Conservation (phyloP, 2,888 invertebrate species). For the Andrena dorsata region DNA sequence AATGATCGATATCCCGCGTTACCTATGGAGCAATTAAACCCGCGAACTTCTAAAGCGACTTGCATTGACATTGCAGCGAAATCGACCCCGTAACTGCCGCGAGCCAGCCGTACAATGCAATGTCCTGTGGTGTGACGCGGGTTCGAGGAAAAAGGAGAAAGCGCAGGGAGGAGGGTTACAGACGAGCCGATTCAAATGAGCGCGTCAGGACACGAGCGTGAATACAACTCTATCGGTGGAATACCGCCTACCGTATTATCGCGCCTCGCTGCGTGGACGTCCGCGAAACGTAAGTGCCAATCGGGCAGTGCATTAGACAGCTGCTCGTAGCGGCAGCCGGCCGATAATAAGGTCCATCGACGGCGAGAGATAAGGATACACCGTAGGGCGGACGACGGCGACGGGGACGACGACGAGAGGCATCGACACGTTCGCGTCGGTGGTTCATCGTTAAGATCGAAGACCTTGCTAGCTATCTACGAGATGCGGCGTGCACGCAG, state of each 20-base stretch:
- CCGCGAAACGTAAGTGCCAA: slow-evolving; percentile 50
- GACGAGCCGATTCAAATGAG: slow-evolving; percentile 59
- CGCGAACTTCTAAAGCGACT: too few species aligned
- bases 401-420: slow-evolving; percentile 39
- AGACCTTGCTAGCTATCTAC: slow-evolving; percentile 59
- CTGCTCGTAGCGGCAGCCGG: slow-evolving; percentile 31
- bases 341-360: slow-evolving; percentile 64
- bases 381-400: slow-evolving; percentile 32
- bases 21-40: too few species aligned
- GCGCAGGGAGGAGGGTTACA: slow-evolving; percentile 25
- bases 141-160: slow-evolving; percentile 9
- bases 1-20: too few species aligned
- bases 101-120: not conserved
- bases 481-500: slow-evolving; percentile 48
- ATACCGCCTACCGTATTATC: slow-evolving; percentile 64
- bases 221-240: slow-evolving; percentile 57
- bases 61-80: too few species aligned
- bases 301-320: slow-evolving; percentile 57
- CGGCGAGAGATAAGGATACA: slow-evolving; percentile 49
- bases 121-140: slow-evolving; percentile 1
- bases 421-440: slow-evolving; percentile 59
- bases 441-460: slow-evolving; percentile 68
- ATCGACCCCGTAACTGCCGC: not conserved
- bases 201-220: slow-evolving; percentile 26
- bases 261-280: slow-evolving; percentile 33